Conservation (phyloP, 2,888 invertebrate genomes). For the Heliconius hortense region DNA sequence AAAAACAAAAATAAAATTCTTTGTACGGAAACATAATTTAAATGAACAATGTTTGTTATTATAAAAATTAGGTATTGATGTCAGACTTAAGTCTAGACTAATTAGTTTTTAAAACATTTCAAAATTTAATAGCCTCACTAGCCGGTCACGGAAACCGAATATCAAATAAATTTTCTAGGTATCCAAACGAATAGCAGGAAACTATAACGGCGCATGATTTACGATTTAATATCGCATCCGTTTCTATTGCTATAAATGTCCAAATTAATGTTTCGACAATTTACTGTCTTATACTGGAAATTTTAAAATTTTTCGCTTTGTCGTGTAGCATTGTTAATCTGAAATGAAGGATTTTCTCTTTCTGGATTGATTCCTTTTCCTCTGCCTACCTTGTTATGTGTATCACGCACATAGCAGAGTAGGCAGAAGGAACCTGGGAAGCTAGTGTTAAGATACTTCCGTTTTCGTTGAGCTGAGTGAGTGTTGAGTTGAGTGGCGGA, state of each 20-base stretch:
- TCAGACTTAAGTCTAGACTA: neutral
- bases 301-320: neutral
- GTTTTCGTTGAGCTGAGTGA: neutral
- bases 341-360: neutral
- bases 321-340: neutral
- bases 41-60: neutral
- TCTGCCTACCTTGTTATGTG: neutral
- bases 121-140: neutral
- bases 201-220: constrained; percentile 33
- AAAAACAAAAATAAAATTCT: no score
- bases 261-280: constrained; percentile 24
- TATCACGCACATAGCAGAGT: neutral
- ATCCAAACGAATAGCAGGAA: constrained; percentile 24
- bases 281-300: constrained; percentile 8
- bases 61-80: neutral
- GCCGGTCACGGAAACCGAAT: neutral
- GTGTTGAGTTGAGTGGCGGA: neutral
- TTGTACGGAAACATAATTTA: no score
- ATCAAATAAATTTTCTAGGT: neutral
- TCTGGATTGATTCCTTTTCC: neutral
- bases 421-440: neutral
- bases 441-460: neutral
- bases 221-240: constrained; percentile 34
- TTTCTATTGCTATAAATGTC: constrained; percentile 25
- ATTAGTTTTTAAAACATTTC: neutral